A percentile compares a stretch with the other conserved stretches of the same genome.
These are phyloP conservation scores for Burhinus oedicnemus DNA, from an alignment of 2,113 vertebrate genomes.

Conservation along the genomic window DNA sequence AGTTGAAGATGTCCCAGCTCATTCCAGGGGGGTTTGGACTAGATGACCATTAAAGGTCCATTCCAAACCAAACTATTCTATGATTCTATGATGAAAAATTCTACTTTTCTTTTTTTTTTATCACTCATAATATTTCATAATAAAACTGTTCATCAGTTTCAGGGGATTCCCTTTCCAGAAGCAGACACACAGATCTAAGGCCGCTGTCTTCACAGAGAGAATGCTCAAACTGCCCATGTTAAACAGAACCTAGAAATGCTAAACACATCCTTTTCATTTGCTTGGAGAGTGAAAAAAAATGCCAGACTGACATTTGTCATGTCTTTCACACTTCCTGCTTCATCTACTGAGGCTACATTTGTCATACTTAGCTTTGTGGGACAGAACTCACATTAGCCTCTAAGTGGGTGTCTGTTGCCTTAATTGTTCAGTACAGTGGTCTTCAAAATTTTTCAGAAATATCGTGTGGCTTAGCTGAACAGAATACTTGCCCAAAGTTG, in stretches of 20 bases:
- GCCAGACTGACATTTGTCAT: not conserved
- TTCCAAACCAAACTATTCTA: not conserved
- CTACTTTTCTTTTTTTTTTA: not conserved
- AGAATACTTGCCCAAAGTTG: not conserved
- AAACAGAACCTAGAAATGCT: not conserved
- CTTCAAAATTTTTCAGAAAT: not conserved
- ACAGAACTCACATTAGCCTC: not conserved
- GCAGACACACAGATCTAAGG: not conserved
- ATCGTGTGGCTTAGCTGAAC: not conserved
- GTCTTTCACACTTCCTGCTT: not conserved
- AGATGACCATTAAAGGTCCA: not conserved
- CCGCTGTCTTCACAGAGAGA: not conserved
- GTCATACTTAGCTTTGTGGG: not conserved
- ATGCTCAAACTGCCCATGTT: not conserved
- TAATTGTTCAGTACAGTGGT: not conserved
- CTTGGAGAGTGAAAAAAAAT: not conserved
- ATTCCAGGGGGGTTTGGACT: not conserved
- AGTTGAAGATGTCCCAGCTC: not conserved
- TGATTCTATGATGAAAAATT: not conserved
- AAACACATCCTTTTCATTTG: not conserved
- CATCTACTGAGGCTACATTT: not conserved
- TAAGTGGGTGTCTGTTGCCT: not conserved
- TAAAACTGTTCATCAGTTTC: not conserved
- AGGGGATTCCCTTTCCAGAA: not conserved
- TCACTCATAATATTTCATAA: not conserved